Conservation (phyloP, 2,888 invertebrate species). For the Caradrina clavipalpis region DNA sequence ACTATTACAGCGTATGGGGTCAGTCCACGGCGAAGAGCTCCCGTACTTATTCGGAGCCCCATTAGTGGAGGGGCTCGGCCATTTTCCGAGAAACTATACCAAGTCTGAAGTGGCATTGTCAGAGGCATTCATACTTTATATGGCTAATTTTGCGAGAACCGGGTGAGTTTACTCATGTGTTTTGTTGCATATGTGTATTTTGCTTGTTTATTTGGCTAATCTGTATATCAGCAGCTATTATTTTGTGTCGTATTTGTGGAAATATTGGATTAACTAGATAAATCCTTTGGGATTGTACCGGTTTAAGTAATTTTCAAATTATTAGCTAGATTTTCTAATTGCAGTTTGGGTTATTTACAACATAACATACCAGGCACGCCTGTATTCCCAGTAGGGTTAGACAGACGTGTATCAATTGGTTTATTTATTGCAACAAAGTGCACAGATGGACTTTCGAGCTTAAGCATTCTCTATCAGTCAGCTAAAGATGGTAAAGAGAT, state of each 20-base stretch:
- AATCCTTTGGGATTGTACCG: background rate
- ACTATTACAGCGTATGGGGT: slow-evolving; percentile 94
- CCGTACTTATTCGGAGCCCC: slow-evolving; percentile 98
- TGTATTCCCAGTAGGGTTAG: no score
- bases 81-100: slow-evolving; percentile 97
- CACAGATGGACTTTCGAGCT: no score
- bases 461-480: no score
- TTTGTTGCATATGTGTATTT: background rate
- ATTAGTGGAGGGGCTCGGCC: slow-evolving; percentile 95
- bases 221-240: background rate
- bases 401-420: no score
- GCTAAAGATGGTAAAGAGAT: no score
- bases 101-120: slow-evolving; percentile 96
- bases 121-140: slow-evolving; percentile 96
- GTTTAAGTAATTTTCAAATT: background rate
- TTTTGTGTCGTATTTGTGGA: background rate
- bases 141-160: slow-evolving; percentile 96
- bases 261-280: background rate
- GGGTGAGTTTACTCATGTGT: slow-evolving; percentile 92
- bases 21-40: slow-evolving; percentile 97
- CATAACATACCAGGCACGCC: no score
- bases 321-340: background rate
- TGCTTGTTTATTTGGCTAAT: background rate
- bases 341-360: background rate
- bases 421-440: no score